A percentile compares a stretch with the other conserved stretches of the same genome.
Conservation (phyloP, 2,888 invertebrate genomes). For the Yponomeuta evonymella region DNA sequence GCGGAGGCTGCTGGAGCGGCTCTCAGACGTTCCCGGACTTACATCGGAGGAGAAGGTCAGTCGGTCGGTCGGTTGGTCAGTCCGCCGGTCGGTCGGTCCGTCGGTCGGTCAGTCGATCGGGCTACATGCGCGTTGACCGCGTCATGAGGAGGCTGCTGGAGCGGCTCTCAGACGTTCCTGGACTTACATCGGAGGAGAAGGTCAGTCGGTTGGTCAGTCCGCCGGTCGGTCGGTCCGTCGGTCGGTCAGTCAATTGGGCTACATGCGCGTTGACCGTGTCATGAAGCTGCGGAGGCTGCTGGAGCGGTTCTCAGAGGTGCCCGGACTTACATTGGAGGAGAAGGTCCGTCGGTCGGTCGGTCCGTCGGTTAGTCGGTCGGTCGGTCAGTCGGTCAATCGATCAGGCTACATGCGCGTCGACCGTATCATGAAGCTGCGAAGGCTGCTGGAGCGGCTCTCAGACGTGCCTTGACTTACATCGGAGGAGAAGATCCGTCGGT, state of each 20-base stretch:
- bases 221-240: too few relatives aligned
- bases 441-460: slow-evolving; percentile 89
- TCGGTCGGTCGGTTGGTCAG: neutral
- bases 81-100: too few relatives aligned
- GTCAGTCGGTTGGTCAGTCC: slow-evolving; percentile 47
- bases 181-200: slow-evolving; percentile 92
- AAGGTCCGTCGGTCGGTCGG: slow-evolving; percentile 75
- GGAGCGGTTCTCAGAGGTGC: too few relatives aligned
- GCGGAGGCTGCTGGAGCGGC: slow-evolving; percentile 88
- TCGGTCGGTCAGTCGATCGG: too few relatives aligned
- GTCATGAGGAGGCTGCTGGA: too few relatives aligned
- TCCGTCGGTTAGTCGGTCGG: too few relatives aligned
- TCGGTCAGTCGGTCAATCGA: too few relatives aligned
- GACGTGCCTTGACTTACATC: slow-evolving; percentile 93
- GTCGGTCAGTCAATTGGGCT: too few relatives aligned
- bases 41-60: slow-evolving; percentile 92
- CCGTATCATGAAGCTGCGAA: slow-evolving; percentile 94
- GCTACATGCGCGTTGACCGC: slow-evolving; percentile 74
- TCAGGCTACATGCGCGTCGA: slow-evolving; percentile 95
- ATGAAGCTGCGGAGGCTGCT: too few relatives aligned
- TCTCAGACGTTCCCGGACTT: slow-evolving; percentile 93
- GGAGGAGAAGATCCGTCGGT: slow-evolving; percentile 86
- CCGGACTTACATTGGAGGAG: slow-evolving; percentile 86
- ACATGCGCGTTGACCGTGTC: slow-evolving; percentile 74
- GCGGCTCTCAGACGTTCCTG: too few relatives aligned